Evolutionary conservation across 1,140 invertebrate genomes (phyloP).

Genomic region (Bombus ignitus): DNA sequence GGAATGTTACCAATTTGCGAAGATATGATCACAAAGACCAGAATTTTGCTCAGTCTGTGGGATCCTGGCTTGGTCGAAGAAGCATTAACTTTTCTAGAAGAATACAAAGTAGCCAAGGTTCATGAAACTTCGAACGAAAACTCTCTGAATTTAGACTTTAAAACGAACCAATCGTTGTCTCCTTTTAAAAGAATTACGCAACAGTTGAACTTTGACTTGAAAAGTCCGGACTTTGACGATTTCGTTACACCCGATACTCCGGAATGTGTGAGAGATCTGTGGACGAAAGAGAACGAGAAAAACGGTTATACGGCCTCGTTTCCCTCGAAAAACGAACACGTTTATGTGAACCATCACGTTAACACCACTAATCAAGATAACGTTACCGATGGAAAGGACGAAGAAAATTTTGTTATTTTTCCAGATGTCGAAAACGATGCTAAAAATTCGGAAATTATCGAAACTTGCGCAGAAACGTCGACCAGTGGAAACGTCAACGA

Average conservation of each 20-base stretch:
- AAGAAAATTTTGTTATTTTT: constrained; percentile 80
- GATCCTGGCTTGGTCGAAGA: constrained; percentile 93
- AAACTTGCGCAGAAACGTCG: background rate
- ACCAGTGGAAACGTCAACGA: constrained; percentile 42
- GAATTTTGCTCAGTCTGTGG: constrained; percentile 91
- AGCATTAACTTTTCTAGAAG: constrained; percentile 91
- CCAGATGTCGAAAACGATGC: constrained; percentile 78
- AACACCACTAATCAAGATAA: too few relatives aligned
- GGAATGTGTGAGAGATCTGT: constrained; percentile 84
- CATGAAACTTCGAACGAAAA: constrained; percentile 72
- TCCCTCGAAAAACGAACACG: constrained; percentile 54
- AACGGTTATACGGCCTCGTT: constrained; percentile 68
- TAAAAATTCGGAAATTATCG: constrained; percentile 56
- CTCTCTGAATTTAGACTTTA: constrained; percentile 74
- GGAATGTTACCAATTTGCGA: constrained; percentile 91
- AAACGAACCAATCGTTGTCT: constrained; percentile 84
- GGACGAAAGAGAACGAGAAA: constrained; percentile 80
- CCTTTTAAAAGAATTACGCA: constrained; percentile 90
- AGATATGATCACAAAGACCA: constrained; percentile 90
- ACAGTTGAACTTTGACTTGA: constrained; percentile 87
- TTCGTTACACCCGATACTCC: constrained; percentile 88
- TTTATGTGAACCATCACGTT: background rate
- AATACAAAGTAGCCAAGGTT: constrained; percentile 85
- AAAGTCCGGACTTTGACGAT: constrained; percentile 88
- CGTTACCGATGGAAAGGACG: constrained; percentile 40